phyloP scores from a whole-genome alignment of 2,797 vertebrate species.

The Kryptopterus vitreolus region DNA sequence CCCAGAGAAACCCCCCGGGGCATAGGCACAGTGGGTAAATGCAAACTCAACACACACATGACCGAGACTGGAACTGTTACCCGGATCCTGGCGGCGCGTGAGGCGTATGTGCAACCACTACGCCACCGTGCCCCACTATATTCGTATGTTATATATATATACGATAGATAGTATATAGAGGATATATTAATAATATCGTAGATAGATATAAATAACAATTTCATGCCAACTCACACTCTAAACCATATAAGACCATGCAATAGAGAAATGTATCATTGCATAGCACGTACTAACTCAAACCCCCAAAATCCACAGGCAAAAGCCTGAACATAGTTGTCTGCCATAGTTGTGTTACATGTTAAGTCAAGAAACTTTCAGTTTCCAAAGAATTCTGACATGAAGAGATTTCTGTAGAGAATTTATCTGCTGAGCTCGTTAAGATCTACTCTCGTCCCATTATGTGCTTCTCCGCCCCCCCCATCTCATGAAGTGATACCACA shows the following conservation, averaged over 20 bases:
- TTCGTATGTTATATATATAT: too few relatives aligned
- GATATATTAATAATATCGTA: too few relatives aligned
- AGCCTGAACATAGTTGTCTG: too few relatives aligned
- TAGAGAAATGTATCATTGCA: not conserved
- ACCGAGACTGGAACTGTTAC: too few relatives aligned
- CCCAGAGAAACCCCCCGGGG: too few relatives aligned
- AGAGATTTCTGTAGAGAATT: conserved; percentile 44
- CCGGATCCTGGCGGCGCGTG: too few relatives aligned
- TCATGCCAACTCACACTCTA: not conserved
- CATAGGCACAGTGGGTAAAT: too few relatives aligned
- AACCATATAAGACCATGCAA: not conserved
- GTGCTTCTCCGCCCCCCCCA: conserved; percentile 66
- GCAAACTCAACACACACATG: too few relatives aligned
- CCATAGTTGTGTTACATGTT: not conserved
- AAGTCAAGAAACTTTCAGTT: not conserved
- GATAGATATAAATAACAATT: too few relatives aligned
- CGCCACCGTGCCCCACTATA: too few relatives aligned
- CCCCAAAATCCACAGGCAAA: not conserved
- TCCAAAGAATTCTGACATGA: not conserved
- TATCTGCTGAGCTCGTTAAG: conserved; percentile 72
- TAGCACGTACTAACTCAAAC: not conserved
- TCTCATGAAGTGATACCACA: not conserved
- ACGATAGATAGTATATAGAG: too few relatives aligned
- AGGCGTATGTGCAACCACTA: too few relatives aligned
- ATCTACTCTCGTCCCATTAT: conserved; percentile 70